Percentiles rank a stretch among this genome's conserved stretches.
phyloP scores from a whole-genome alignment of 30 jellyfish, hydroid and myxozoan genomes.

The Aurelia coerulea region DNA sequence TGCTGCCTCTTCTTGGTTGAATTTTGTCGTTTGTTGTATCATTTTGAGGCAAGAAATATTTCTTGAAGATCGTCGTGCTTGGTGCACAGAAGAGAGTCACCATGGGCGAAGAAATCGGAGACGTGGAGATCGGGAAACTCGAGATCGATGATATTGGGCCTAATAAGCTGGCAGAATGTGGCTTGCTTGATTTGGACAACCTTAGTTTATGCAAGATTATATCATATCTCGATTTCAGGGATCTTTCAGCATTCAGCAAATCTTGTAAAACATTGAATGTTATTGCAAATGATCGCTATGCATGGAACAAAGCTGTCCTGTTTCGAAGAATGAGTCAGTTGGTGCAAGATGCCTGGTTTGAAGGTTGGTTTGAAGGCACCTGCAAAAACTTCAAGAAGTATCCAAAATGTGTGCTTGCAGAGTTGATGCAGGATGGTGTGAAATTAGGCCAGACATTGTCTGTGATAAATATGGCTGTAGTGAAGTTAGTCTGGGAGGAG shows the following conservation, averaged over 20 bases:
- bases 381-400: constrained; percentile 28
- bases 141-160: too few species aligned
- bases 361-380: constrained; percentile 45
- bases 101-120: too few species aligned
- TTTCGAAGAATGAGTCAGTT: constrained; percentile 39
- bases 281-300: constrained; percentile 39
- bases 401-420: constrained; percentile 39
- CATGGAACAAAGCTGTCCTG: constrained; percentile 51
- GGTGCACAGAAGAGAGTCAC: too few species aligned
- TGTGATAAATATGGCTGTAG: constrained; percentile 7
- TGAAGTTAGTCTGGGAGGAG: constrained; percentile 21
- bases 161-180: neutral
- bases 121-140: too few species aligned
- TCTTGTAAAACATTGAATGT: constrained; percentile 50
- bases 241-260: constrained; percentile 17
- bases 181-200: constrained; percentile 50
- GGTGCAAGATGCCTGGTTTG: constrained; percentile 62
- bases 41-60: too few species aligned
- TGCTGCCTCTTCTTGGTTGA: too few species aligned
- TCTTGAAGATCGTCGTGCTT: too few species aligned
- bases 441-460: constrained; percentile 52
- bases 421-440: constrained; percentile 44
- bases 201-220: constrained; percentile 23
- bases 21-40: too few species aligned
- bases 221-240: constrained; percentile 27